A percentile compares a stretch with the other conserved stretches of the same genome.
phyloP scores from a whole-genome alignment of 37 sponge, comb jelly and placozoan genomes.

The Halisarca cf. caerulea region DNA sequence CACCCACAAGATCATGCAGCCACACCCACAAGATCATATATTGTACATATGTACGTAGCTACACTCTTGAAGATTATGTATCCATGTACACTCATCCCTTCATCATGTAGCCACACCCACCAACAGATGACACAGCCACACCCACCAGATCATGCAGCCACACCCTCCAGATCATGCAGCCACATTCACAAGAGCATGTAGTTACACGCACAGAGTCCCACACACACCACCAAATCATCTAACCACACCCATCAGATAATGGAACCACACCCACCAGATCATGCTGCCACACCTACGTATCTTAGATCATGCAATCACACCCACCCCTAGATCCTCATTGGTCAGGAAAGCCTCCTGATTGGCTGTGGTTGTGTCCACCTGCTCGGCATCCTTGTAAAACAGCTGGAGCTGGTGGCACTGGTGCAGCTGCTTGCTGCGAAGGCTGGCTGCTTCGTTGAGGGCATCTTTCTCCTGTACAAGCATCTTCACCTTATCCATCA shows the following conservation, averaged over 20 bases:
- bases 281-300: not conserved
- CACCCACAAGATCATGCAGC: no score
- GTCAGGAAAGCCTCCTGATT: constrained; percentile 77
- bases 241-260: not conserved
- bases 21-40: no score
- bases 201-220: not conserved
- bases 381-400: constrained; percentile 78
- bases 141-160: no score
- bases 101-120: no score
- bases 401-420: constrained; percentile 75
- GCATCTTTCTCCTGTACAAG: constrained; percentile 56
- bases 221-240: not conserved
- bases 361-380: constrained; percentile 64
- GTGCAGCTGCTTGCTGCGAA: constrained; percentile 71
- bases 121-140: no score
- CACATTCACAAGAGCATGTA: no score
- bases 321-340: constrained; percentile 86
- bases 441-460: constrained; percentile 68
- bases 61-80: no score
- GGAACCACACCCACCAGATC: not conserved
- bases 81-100: no score
- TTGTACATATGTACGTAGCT: no score
- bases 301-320: constrained; percentile 15
- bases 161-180: no score
- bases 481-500: constrained; percentile 58